These are phyloP conservation scores for Hippotragus niger DNA, from an alignment of 2,113 vertebrate genomes.

Conservation along the genomic window DNA sequence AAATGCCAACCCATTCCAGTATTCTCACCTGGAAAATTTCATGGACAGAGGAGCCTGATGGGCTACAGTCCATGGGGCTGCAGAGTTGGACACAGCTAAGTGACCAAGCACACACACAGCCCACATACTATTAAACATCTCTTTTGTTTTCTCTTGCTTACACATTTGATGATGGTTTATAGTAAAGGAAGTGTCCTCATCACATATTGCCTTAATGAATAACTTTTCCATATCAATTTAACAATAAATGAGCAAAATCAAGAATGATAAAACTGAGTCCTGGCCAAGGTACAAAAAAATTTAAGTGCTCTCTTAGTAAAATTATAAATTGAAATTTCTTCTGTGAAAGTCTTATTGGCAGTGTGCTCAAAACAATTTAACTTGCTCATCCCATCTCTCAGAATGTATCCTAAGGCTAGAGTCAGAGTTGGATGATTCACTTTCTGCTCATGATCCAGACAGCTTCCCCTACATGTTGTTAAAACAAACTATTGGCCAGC, in stretches of 20 bases:
- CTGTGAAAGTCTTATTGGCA: neutral
- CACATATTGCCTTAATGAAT: neutral
- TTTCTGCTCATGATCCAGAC: neutral
- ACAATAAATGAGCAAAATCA: neutral
- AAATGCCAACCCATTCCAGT: neutral
- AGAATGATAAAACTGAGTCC: neutral
- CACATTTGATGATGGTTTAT: neutral
- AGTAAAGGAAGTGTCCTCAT: neutral
- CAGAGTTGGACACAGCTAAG: neutral
- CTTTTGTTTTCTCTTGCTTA: neutral
- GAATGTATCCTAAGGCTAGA: neutral
- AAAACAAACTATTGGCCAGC: neutral
- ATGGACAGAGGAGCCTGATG: neutral
- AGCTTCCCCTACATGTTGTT: neutral
- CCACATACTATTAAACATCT: neutral
- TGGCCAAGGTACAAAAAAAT: neutral
- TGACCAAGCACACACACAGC: neutral
- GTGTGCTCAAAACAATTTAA: neutral
- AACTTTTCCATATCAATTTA: neutral
- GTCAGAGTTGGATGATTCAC: neutral
- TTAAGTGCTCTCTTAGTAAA: neutral
- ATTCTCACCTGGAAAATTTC: neutral
- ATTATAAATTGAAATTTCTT: neutral
- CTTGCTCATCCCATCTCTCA: neutral
- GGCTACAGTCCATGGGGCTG: rapidly evolving